These are phyloP conservation scores for Dolichallabes microphthalmus DNA, from an alignment of 2,113 vertebrate species.

Conservation along the genomic window DNA sequence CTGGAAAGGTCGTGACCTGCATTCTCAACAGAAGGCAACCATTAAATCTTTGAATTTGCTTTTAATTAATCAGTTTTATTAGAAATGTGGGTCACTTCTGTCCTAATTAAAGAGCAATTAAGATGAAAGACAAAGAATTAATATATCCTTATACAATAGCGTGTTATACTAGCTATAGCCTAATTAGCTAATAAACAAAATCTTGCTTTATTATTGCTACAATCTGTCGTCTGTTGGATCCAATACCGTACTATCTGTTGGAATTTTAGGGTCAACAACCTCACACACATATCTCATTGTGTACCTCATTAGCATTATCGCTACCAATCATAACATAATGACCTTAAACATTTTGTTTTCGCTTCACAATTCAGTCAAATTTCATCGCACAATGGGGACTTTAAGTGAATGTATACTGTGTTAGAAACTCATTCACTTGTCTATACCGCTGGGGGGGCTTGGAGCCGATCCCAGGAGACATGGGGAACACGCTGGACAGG, in stretches of 20 bases:
- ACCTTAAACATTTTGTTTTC: not conserved
- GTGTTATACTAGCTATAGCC: not conserved
- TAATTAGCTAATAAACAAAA: slow-evolving; percentile 17
- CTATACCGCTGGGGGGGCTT: too few species aligned
- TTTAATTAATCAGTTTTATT: slow-evolving; percentile 36
- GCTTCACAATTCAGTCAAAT: too few species aligned
- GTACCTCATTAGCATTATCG: not conserved
- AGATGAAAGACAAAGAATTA: not conserved
- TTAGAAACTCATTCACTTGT: too few species aligned
- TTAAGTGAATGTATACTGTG: too few species aligned
- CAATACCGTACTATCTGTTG: not conserved
- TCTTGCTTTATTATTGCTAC: not conserved
- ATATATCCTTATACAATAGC: not conserved
- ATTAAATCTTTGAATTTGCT: slow-evolving; percentile 12
- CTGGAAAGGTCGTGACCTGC: slow-evolving; percentile 11
- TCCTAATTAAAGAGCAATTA: slow-evolving; percentile 7
- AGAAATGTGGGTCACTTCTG: not conserved
- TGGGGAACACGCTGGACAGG: too few species aligned
- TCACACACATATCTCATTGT: not conserved
- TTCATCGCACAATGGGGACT: not conserved
- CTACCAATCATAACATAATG: not conserved
- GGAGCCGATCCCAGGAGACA: too few species aligned
- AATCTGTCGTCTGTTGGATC: not conserved
- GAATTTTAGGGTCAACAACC: not conserved
- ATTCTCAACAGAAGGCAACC: slow-evolving; percentile 36